phyloP scores from a whole-genome alignment of 2,888 invertebrate genomes.

The Phengaris alcon region DNA sequence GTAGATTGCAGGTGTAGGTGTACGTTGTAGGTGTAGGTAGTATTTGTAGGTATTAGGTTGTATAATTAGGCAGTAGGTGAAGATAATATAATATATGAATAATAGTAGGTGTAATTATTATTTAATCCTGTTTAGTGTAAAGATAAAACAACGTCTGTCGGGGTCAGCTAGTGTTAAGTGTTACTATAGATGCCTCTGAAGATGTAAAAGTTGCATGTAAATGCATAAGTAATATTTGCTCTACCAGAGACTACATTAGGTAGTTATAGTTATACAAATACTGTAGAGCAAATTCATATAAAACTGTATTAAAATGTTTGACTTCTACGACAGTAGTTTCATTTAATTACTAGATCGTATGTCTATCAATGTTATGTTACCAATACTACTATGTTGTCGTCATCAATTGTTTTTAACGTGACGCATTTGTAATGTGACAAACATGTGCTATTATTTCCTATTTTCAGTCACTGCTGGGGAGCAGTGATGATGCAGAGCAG shows the following conservation, averaged over 20 bases:
- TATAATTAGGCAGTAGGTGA: no score
- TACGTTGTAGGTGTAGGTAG: no score
- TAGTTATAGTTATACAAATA: not conserved
- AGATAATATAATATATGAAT: no score
- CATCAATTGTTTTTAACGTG: not conserved
- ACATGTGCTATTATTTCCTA: not conserved
- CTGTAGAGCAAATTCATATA: not conserved
- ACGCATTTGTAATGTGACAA: conserved; percentile 8
- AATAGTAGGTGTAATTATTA: no score
- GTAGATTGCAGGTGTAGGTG: no score
- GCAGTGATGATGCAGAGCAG: no score
- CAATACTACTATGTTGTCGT: not conserved
- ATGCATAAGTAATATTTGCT: not conserved
- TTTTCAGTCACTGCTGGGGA: not conserved
- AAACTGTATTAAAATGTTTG: not conserved
- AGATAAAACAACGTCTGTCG: no score
- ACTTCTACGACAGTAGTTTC: not conserved
- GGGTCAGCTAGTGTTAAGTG: no score
- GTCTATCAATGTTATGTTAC: not conserved
- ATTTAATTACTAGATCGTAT: conserved; percentile 1
- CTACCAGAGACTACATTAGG: not conserved
- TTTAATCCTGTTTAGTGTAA: no score
- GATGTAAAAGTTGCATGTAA: no score
- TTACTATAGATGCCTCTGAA: no score
- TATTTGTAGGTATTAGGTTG: no score